A percentile compares a stretch with the other conserved stretches of the same genome.
These are phyloP conservation scores for Paramormyrops hopkinsi DNA, from an alignment of 2,797 vertebrate species.

Conservation along the genomic window DNA sequence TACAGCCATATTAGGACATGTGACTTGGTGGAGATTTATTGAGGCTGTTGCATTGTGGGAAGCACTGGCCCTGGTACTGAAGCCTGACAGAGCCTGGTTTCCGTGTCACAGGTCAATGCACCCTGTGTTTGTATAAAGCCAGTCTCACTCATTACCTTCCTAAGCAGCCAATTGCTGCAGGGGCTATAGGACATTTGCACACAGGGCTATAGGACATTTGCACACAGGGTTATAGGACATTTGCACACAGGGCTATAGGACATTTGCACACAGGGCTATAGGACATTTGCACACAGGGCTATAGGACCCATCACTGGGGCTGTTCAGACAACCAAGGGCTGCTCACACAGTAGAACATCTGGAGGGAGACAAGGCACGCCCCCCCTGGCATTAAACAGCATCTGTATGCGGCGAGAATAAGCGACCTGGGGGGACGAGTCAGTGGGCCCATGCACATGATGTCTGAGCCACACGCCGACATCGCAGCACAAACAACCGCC, in stretches of 20 bases:
- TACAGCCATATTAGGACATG: constrained; percentile 2
- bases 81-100: neutral
- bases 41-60: neutral
- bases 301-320: neutral
- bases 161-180: neutral
- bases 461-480: neutral
- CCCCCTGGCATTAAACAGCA: neutral
- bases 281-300: neutral
- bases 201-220: neutral
- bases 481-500: neutral
- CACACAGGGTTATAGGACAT: neutral
- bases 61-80: neutral
- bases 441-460: neutral
- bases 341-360: neutral
- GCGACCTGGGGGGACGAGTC: neutral
- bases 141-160: neutral
- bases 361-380: neutral
- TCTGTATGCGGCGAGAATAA: neutral
- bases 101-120: neutral
- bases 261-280: no score
- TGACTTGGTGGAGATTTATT: neutral
- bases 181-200: neutral
- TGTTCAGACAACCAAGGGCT: neutral
- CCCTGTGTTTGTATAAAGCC: neutral
- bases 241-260: neutral